Conservation (phyloP, 2,797 vertebrate genomes). For the Dendrocincla tyrannina region DNA sequence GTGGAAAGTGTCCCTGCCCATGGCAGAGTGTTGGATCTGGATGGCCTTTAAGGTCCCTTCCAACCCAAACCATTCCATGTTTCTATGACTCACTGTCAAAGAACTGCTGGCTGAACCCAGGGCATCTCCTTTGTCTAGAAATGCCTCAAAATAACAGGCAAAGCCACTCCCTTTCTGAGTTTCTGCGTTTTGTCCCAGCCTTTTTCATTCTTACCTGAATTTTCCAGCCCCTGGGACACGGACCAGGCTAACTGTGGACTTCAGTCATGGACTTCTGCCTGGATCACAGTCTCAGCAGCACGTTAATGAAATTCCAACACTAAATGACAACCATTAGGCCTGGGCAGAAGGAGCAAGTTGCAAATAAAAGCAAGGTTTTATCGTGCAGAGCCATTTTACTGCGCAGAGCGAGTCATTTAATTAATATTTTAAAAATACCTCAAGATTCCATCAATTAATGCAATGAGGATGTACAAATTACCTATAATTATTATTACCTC, state of each 20-base stretch:
- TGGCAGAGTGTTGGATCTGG: background rate
- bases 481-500: constrained; percentile 40
- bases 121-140: background rate
- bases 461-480: constrained; percentile 16
- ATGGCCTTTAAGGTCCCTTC: background rate
- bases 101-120: background rate
- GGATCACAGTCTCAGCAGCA: background rate
- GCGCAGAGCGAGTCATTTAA: background rate
- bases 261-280: background rate
- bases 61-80: background rate
- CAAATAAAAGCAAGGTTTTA: constrained; percentile 18
- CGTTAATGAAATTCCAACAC: background rate
- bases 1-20: background rate
- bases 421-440: constrained; percentile 37
- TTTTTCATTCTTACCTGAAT: background rate
- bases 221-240: background rate
- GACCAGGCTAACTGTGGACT: background rate
- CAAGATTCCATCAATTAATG: constrained; percentile 5
- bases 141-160: background rate
- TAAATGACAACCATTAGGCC: background rate
- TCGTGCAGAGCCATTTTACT: background rate
- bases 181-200: fast-evolving
- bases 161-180: background rate
- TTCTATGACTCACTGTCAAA: background rate
- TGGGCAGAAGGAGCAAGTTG: background rate